Percentiles rank a stretch among this genome's conserved stretches.
Conservation (phyloP, 2,797 vertebrate genomes). For the Macrochelys suwanniensis region DNA sequence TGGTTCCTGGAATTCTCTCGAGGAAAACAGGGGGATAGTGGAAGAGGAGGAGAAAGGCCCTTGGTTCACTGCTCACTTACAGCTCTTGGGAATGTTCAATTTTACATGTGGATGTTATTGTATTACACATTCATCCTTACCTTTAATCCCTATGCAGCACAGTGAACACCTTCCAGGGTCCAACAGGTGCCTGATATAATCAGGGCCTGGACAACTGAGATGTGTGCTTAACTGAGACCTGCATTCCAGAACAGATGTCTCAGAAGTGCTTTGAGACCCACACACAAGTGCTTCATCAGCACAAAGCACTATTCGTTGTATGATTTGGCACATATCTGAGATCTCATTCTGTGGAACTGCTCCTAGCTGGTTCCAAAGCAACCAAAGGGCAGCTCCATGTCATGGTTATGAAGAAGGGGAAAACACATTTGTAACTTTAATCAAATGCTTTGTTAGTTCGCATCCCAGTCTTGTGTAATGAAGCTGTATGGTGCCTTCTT, state of each 20-base stretch:
- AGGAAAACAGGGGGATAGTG: neutral
- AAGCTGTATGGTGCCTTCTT: neutral
- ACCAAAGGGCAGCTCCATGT: neutral
- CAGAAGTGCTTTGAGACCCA: neutral
- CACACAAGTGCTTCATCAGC: too few relatives aligned
- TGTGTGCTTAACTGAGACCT: neutral
- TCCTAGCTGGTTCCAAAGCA: accelerated
- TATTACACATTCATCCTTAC: neutral
- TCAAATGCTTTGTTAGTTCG: neutral
- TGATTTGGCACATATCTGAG: accelerated
- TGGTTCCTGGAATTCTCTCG: neutral
- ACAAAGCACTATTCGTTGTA: accelerated
- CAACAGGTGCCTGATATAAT: neutral
- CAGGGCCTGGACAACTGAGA: neutral
- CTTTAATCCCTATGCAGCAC: neutral
- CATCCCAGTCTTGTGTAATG: neutral
- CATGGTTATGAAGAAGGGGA: neutral
- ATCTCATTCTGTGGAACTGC: accelerated
- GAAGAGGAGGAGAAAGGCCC: neutral
- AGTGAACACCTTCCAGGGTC: neutral
- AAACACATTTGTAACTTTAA: neutral
- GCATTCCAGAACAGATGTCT: neutral
- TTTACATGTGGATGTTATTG: neutral
- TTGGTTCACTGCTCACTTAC: neutral
- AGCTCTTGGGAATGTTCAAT: neutral